These are phyloP conservation scores for Heterodera schachtii DNA, from an alignment of 1,140 invertebrate species.

Conservation along the genomic window DNA sequence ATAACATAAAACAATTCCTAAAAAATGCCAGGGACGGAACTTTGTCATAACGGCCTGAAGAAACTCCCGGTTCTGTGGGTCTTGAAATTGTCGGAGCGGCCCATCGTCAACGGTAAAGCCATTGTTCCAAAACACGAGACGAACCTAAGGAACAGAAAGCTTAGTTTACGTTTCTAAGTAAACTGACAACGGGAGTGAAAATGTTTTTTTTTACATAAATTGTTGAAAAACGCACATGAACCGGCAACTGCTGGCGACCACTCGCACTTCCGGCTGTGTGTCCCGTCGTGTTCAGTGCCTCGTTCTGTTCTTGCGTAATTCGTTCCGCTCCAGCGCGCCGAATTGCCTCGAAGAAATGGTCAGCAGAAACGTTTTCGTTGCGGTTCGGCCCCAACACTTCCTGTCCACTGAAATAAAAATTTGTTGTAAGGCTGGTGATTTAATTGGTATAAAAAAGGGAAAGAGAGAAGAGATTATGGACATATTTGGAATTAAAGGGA, in stretches of 20 bases:
- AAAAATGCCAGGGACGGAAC: conserved; percentile 67
- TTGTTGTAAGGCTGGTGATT: too few relatives aligned
- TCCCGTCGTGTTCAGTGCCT: conserved; percentile 22
- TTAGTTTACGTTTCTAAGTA: too few relatives aligned
- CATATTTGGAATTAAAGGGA: too few relatives aligned
- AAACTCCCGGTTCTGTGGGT: conserved; percentile 84
- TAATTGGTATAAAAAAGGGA: too few relatives aligned
- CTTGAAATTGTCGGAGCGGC: conserved; percentile 79
- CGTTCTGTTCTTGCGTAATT: conserved; percentile 69
- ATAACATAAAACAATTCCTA: conserved; percentile 13
- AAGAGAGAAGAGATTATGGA: too few relatives aligned
- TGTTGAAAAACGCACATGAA: neutral
- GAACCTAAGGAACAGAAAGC: conserved; percentile 33
- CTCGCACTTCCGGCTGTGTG: conserved; percentile 26
- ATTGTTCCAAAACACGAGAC: conserved; percentile 78
- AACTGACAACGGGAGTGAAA: neutral
- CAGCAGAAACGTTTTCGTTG: conserved; percentile 14
- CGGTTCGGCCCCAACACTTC: conserved; percentile 83
- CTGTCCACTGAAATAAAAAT: conserved; percentile 77
- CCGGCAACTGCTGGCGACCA: neutral
- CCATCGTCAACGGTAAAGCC: conserved; percentile 92
- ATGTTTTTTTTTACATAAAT: too few relatives aligned
- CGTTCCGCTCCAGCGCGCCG: conserved; percentile 75
- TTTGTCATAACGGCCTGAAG: conserved; percentile 81
- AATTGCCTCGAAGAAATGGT: conserved; percentile 52